phyloP scores from a whole-genome alignment of 2,888 invertebrate genomes.

The Clitarchus hookeri region DNA sequence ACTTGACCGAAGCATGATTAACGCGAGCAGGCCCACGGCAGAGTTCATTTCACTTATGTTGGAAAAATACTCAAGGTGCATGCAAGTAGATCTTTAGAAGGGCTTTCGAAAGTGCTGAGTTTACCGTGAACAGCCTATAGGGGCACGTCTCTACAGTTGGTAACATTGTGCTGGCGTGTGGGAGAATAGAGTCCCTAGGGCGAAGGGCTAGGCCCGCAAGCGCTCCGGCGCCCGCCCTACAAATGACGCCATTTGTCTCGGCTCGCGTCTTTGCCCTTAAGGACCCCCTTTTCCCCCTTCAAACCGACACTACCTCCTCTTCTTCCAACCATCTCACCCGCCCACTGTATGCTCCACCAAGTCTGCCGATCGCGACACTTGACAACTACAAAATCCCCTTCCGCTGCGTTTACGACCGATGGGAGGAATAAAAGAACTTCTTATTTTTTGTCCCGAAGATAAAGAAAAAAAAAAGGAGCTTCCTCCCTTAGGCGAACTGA shows the following conservation, averaged over 20 bases:
- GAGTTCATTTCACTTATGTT: no score
- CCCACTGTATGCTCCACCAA: neutral
- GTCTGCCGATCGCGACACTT: neutral
- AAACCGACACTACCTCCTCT: neutral
- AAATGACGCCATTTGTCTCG: neutral
- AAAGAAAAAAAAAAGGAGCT: neutral
- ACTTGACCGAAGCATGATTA: no score
- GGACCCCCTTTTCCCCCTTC: neutral
- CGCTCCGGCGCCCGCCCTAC: neutral
- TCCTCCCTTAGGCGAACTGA: neutral
- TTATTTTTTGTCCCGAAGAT: neutral
- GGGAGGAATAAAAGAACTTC: neutral
- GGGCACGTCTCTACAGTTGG: no score
- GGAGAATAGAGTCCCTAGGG: no score
- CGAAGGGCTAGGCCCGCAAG: neutral
- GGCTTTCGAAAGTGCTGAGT: no score
- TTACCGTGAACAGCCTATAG: no score
- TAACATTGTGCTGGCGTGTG: no score
- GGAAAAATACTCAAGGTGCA: no score
- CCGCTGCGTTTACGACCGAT: neutral
- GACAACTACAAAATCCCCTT: neutral
- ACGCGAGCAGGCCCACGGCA: no score
- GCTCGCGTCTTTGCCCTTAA: neutral
- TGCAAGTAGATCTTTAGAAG: no score
- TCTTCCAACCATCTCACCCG: neutral